Base-by-base conservation (phyloP, 2,113 vertebrate genomes). In the Copsychus sechellarum region DNA sequence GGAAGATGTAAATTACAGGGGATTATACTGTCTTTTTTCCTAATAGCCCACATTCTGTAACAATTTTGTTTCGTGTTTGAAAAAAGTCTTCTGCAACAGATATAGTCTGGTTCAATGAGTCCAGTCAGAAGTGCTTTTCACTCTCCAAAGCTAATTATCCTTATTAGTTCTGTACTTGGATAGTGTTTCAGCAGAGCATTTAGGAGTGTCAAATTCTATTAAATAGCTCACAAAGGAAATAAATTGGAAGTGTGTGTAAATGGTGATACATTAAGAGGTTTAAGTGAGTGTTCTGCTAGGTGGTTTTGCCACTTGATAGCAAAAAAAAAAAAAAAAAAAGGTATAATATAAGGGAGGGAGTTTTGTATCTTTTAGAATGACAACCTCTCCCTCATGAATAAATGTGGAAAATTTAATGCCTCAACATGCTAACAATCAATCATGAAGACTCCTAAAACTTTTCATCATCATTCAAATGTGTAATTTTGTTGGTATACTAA, bases 171-270 rank as follows among this genome's bases (percentile, higher is more conserved):
- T 92, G 31, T 94, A 89, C 69, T 71, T 95, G 88, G 92, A 76
- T 91, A 78, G 70, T 81, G 67, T 86, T 95, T 90, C 89, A 94
- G 74, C 34, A 61, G 62, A 97, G 92, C 81, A 88, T 93, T 96
- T 86, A 93, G 92, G 50, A 83, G 24, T 92, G 70, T 94, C 93
- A 95, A n/a, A 50, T 96, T 92, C 92, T 94, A 82, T 95, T 96
- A 96, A 82, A 81, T 73, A 65, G 25, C 69, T 94, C 74, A 58
- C 1, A 2, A 79, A 92, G 56, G 42, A 95, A 92, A 95, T 94
- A 85, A 95, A 95, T 93, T 92, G 83, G 54, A 95, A 73, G 54
- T 51, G 25, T 67, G 58, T 81, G 64, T 54, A 92, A 65, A 50
- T 40, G 29, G 11, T 51, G 76, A 74, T 74, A 60, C 51, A 38